Evolutionary conservation across 2,113 vertebrate genomes (phyloP).

Genomic region (Dascyllus trimaculatus): DNA sequence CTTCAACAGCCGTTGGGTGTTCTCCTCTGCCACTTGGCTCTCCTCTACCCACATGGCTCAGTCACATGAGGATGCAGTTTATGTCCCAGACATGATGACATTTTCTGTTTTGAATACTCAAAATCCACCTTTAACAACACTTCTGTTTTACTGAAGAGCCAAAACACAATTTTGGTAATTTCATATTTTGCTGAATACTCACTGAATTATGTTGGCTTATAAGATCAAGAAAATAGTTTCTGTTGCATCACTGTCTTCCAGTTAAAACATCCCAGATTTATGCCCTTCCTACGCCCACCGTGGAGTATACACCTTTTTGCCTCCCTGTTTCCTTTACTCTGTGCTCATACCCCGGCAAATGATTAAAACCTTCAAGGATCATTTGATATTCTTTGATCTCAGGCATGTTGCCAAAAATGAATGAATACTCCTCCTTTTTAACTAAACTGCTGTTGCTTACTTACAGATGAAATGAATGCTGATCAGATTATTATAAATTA

Average conservation of each 20-base stretch:
- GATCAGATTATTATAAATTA: too few relatives aligned
- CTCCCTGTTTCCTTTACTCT: too few relatives aligned
- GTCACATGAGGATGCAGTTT: conserved; percentile 52
- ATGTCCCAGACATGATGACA: conserved; percentile 47
- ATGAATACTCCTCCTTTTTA: too few relatives aligned
- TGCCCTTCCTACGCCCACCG: too few relatives aligned
- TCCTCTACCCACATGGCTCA: conserved; percentile 23
- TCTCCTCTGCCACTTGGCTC: conserved; percentile 5
- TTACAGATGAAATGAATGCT: too few relatives aligned
- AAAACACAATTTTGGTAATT: background rate
- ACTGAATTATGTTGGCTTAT: conserved; percentile 28
- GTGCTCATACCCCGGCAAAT: too few relatives aligned
- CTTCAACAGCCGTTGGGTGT: background rate
- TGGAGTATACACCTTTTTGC: too few relatives aligned
- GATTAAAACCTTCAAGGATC: too few relatives aligned
- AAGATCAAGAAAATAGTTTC: conserved; percentile 25
- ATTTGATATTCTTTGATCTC: too few relatives aligned
- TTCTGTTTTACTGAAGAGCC: background rate
- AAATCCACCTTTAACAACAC: conserved; percentile 19
- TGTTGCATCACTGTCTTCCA: background rate
- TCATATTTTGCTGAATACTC: conserved; percentile 26
- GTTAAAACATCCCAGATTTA: too few relatives aligned
- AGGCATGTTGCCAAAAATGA: too few relatives aligned
- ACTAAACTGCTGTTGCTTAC: too few relatives aligned
- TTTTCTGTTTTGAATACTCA: background rate